These are phyloP conservation scores for Meiosimyza platycephala DNA, from an alignment of 2,888 invertebrate genomes.

Conservation along the genomic window DNA sequence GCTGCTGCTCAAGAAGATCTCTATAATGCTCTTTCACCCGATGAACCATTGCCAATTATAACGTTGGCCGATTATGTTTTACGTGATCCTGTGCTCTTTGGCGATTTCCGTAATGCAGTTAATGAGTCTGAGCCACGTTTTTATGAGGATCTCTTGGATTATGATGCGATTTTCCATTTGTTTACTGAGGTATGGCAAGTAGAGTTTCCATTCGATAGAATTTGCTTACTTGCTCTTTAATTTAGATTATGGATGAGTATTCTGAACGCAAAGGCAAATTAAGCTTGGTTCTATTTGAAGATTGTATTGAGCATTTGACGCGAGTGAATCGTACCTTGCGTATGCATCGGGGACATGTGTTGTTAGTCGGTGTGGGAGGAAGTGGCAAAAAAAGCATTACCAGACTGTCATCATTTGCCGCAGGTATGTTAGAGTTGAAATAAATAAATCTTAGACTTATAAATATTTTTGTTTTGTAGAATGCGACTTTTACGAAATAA, in stretches of 20 bases:
- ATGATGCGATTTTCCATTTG: slow-evolving; percentile 86
- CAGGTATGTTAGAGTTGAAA: slow-evolving; percentile 67
- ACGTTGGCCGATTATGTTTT: slow-evolving; percentile 75
- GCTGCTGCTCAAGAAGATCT: slow-evolving; percentile 14
- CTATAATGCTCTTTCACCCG: slow-evolving; percentile 27
- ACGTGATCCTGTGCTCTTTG: slow-evolving; percentile 86
- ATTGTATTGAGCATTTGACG: slow-evolving; percentile 91
- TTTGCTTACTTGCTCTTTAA: background rate
- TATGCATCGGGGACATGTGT: slow-evolving; percentile 81
- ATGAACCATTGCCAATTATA: slow-evolving; percentile 43
- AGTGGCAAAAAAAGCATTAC: slow-evolving; percentile 89
- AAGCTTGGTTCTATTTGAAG: slow-evolving; percentile 89
- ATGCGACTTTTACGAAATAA: slow-evolving; percentile 85
- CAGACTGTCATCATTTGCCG: slow-evolving; percentile 84
- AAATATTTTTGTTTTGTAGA: slow-evolving; percentile 63
- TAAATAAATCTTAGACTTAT: no score
- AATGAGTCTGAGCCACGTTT: slow-evolving; percentile 82
- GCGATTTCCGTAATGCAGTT: slow-evolving; percentile 88
- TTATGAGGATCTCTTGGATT: slow-evolving; percentile 91
- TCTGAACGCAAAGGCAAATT: slow-evolving; percentile 80
- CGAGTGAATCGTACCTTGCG: slow-evolving; percentile 86
- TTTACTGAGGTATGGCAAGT: slow-evolving; percentile 81
- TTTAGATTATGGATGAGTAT: slow-evolving; percentile 86
- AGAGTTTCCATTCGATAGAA: background rate
- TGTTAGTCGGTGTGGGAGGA: slow-evolving; percentile 90